Percentiles rank a stretch among this genome's conserved stretches.
Conservation (phyloP, 2,797 vertebrate species). For the Falco biarmicus region DNA sequence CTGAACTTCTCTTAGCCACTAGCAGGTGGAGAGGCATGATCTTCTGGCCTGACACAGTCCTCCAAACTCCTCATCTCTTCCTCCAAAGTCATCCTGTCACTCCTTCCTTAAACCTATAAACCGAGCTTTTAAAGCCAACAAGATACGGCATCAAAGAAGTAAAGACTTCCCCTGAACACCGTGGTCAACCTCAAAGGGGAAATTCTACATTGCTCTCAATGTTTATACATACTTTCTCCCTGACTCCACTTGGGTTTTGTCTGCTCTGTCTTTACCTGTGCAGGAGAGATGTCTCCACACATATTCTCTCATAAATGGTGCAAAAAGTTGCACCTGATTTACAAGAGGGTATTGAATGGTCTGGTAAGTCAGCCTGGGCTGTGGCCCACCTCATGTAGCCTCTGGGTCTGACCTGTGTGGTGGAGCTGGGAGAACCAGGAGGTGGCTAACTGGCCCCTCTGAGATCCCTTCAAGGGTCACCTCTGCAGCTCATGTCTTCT, state of each 20-base stretch:
- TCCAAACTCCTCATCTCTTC: neutral
- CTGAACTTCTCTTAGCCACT: neutral
- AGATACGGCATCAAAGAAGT: neutral
- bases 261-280: neutral
- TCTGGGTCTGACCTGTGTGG: neutral
- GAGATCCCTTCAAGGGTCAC: neutral
- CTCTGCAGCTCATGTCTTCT: neutral
- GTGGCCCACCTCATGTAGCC: neutral
- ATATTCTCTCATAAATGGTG: neutral
- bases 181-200: fast-evolving
- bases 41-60: neutral
- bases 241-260: neutral
- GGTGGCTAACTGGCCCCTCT: neutral
- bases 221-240: neutral
- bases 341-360: neutral
- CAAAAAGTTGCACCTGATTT: neutral
- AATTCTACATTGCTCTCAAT: neutral
- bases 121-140: neutral
- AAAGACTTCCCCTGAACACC: neutral
- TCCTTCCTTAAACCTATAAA: neutral
- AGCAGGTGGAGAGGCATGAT: neutral
- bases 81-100: neutral
- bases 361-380: neutral
- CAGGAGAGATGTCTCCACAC: neutral
- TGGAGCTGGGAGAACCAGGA: neutral